Evolutionary conservation across 2,888 invertebrate species (phyloP).

Genomic region (Hypomecis atomaria): DNA sequence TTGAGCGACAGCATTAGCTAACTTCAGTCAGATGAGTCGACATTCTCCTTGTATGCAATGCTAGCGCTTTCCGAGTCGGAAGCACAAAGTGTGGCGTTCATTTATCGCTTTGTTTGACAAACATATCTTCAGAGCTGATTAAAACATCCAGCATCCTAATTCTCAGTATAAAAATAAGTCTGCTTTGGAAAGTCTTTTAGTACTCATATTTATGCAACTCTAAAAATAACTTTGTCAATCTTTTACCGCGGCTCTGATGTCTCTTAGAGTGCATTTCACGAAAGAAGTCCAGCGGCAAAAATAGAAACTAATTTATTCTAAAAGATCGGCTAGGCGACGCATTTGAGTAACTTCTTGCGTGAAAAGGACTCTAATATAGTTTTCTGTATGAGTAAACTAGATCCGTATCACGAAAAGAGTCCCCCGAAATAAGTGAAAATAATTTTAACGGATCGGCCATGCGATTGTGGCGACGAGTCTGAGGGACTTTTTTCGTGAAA

Average conservation of each 20-base stretch:
- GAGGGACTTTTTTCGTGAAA: no score
- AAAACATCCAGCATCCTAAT: neutral
- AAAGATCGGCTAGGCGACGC: no score
- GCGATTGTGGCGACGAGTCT: no score
- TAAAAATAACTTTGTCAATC: neutral
- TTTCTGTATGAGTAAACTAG: no score
- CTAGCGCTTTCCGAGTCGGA: slow-evolving; percentile 67
- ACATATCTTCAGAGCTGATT: neutral
- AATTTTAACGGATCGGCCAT: no score
- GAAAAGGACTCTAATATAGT: no score
- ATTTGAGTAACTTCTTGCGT: no score
- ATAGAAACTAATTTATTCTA: no score
- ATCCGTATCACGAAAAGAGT: no score
- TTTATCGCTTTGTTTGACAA: slow-evolving; percentile 35
- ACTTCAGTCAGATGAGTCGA: slow-evolving; percentile 1
- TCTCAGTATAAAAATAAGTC: neutral
- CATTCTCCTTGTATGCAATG: slow-evolving; percentile 47
- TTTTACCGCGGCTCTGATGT: neutral
- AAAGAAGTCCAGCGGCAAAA: no score
- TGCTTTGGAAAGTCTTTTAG: neutral
- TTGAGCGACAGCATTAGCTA: neutral
- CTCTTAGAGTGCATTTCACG: no score
- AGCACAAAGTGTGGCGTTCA: slow-evolving; percentile 50
- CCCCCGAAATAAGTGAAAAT: no score
- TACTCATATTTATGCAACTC: neutral